phyloP scores from a whole-genome alignment of 2,888 invertebrate species.

The Salticus scenicus region DNA sequence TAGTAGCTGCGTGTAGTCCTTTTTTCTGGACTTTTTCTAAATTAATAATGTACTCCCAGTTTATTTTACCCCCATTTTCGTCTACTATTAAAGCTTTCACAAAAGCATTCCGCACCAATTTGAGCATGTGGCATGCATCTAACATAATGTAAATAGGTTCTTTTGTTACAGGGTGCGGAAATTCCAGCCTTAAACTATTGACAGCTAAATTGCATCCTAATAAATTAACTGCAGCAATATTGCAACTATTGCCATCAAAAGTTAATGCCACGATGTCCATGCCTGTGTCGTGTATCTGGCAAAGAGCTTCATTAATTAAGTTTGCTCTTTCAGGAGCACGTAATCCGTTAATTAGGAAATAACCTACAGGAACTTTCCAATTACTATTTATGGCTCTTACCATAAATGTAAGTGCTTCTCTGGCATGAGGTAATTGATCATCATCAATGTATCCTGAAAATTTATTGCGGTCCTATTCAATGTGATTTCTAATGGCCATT shows the following conservation, averaged over 20 bases:
- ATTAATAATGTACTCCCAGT: conserved; percentile 5
- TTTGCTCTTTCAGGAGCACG: not conserved
- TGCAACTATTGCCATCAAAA: conserved; percentile 19
- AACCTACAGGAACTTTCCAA: conserved; percentile 17
- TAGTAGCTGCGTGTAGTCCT: conserved; percentile 25
- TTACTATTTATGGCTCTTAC: not conserved
- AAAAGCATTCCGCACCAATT: conserved; percentile 28
- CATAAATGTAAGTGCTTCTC: conserved; percentile 19
- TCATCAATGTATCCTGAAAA: conserved; percentile 4
- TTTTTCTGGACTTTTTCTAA: conserved; percentile 19
- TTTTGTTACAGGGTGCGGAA: not conserved
- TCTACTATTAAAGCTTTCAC: not conserved
- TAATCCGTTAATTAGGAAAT: conserved; percentile 11
- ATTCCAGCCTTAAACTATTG: not conserved
- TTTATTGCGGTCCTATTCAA: not conserved
- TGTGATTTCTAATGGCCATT: conserved; percentile 4
- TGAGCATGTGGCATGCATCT: conserved; percentile 37
- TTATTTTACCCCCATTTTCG: not conserved
- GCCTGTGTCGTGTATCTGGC: not conserved
- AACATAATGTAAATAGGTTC: not conserved
- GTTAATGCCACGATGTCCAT: conserved; percentile 19
- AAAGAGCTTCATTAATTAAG: conserved; percentile 1
- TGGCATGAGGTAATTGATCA: not conserved
- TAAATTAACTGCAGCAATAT: conserved; percentile 15
- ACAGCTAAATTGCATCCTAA: conserved; percentile 3